Conservation (phyloP, 2,113 vertebrate genomes). For the Procapra przewalskii region DNA sequence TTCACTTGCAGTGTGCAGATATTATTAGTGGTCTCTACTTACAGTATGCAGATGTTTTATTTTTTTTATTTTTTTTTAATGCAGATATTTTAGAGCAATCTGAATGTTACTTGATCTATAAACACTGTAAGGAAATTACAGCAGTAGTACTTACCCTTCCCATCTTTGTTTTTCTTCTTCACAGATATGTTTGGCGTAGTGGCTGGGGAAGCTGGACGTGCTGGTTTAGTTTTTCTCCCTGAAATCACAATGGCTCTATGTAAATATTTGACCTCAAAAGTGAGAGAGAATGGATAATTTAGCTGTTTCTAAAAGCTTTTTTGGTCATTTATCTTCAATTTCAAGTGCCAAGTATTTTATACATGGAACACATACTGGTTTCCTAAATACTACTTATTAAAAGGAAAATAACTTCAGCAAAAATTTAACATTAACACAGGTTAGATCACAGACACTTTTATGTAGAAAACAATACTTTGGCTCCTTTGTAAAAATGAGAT, state of each 20-base stretch:
- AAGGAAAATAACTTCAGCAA: constrained; percentile 32
- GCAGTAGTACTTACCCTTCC: constrained; percentile 87
- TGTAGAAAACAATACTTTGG: background rate
- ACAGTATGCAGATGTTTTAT: background rate
- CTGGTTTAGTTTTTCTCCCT: constrained; percentile 89
- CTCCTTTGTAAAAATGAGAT: constrained; percentile 13
- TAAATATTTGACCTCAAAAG: constrained; percentile 50
- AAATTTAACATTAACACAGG: background rate
- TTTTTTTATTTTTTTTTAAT: too few species aligned
- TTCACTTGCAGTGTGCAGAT: background rate
- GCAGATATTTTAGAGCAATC: background rate
- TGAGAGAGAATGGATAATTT: background rate
- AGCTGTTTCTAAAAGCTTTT: constrained; percentile 4
- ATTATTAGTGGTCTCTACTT: background rate
- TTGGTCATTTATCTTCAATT: background rate
- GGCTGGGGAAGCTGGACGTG: constrained; percentile 91
- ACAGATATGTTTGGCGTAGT: constrained; percentile 91
- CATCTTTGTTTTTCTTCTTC: constrained; percentile 94
- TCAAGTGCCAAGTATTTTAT: constrained; percentile 8
- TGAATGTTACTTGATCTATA: background rate
- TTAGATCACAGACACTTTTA: background rate
- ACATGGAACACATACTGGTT: background rate
- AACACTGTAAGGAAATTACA: background rate
- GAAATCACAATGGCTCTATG: constrained; percentile 68
- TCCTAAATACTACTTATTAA: background rate